Evolutionary conservation across 2,888 invertebrate genomes (phyloP), one percentile per base, ranked within the genome.

Genomic region (Ophion ellenae): DNA sequence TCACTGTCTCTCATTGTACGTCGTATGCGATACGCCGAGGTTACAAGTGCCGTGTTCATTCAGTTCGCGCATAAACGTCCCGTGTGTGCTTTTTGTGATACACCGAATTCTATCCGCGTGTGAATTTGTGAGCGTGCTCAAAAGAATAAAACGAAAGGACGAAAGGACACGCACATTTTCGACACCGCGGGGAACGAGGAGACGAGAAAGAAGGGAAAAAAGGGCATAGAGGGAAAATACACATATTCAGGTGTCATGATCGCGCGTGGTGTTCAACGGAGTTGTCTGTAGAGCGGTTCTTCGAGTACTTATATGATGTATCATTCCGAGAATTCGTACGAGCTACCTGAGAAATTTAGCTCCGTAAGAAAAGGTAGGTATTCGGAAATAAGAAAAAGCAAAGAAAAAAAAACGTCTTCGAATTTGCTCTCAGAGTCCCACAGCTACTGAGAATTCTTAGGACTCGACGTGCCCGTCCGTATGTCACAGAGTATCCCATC

Each of bases 241-340:
- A 57, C 1, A 85, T 67, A 78, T 71, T 53, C 81, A 84, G 86
- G 91, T 92, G 92, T 91, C 91, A 92, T 92, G 92, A 89, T 91
- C 90, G 88, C 90, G 89, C 89, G 88, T 89, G 90, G 88, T 83
- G 90, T 88, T 70, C 36, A 71, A 89, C 90, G 89, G 88, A 87
- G 90, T 91, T 89, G 89, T 85, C 89, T 89, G 86, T 91, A 91
- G 91, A 90, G 90, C 89, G 81, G 87, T 88, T 89, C 87, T 53
- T 78, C 40, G 88, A 89, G 90, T 91, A 47, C 90, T 90, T 92
- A 80, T 75, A 93, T 92, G 89, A 93, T 93, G 93, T 90, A 90
- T 88, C 64, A 61, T 91, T 90, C 90, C 91, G 90, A 90, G 90
- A 91, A 89, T 90, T 89, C 89, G 87, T 89, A 86, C 88, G 89